Evolutionary conservation across 2,113 vertebrate genomes (phyloP).

Genomic region (Thamnaconus septentrionalis): DNA sequence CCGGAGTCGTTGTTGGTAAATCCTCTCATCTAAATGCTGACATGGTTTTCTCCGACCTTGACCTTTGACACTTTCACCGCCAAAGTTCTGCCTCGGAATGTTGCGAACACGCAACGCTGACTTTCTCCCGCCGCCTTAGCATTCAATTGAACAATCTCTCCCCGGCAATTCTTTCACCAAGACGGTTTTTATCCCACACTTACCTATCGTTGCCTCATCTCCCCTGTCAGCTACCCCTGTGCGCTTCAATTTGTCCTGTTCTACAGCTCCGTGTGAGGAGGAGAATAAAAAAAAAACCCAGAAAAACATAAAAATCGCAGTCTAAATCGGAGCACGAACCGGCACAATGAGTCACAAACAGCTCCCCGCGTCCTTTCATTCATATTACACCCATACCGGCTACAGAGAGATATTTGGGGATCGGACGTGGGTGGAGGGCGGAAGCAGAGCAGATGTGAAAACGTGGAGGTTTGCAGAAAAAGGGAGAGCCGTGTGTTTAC

Average conservation of each 20-base stretch:
- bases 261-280: neutral
- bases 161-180: slow-evolving; percentile 12
- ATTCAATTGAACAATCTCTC: slow-evolving; percentile 21
- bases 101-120: neutral
- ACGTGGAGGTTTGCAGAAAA: slow-evolving; percentile 25
- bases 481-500: slow-evolving; percentile 25
- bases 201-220: slow-evolving; percentile 39
- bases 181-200: slow-evolving; percentile 19
- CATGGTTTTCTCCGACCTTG: neutral
- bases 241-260: slow-evolving; percentile 18
- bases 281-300: no score
- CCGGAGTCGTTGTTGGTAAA: neutral
- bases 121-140: slow-evolving; percentile 13
- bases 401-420: slow-evolving; percentile 52
- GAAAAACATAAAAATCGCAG: slow-evolving; percentile 19
- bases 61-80: neutral
- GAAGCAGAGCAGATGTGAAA: slow-evolving; percentile 37
- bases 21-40: slow-evolving; percentile 4
- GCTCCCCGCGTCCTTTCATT: slow-evolving; percentile 37
- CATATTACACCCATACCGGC: slow-evolving; percentile 32
- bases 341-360: slow-evolving; percentile 51
- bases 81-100: neutral
- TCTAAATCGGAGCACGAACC: slow-evolving; percentile 25
- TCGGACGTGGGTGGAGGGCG: slow-evolving; percentile 23
- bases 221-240: slow-evolving; percentile 17